Evolutionary conservation across 2,888 invertebrate species (phyloP), one percentile per base, ranked within the genome.

Genomic region (Hypomecis atomaria): DNA sequence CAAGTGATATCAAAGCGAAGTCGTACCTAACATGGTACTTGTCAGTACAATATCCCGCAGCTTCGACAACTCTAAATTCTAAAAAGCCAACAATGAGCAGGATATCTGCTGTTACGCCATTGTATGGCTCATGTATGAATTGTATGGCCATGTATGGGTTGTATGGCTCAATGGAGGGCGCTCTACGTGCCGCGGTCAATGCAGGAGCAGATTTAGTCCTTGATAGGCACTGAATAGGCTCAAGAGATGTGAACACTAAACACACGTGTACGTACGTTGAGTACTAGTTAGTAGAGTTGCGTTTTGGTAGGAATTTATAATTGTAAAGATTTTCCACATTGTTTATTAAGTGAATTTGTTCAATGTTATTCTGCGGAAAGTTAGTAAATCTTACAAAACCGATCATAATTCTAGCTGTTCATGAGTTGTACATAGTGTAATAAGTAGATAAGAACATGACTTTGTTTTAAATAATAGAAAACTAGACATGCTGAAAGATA

Each of bases 61-160:
- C 53, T 10, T 48, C 36, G 37, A 38, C 48, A 13, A 23, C 53
- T 13, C n/a, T 2, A 45, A 56, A 36, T 52, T 57, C 48, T 58
- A 54, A 60, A 63, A 67, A 62, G 47, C 57, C 8, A 13, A 71
- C 68, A 71, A 71, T 70, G 68, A 53, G 49, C 70, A 68, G 71
- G 71, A 71, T 73, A 73, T 72, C 69, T 71, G 67, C 71, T 62
- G 65, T 64, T 60, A 64, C 59, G 45, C 53, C 43, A 65, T 67
- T 67, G 64, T 66, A 36, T 52, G 36, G 43, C 54, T 48, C 69
- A 70, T 72, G 72, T 73, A 59, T 43, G 59, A 48, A 53, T 8
- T 62, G 59, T 68, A 59, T 66, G 63, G 69, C 54, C 69, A 69
- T 72, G 72, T 73, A 59, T 43, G 59, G 53, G 53, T 8, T 62